Percentiles rank a stretch among this genome's conserved stretches.
These are phyloP conservation scores for Lacerta bilineata DNA, from an alignment of 2,797 vertebrate genomes.

Conservation along the genomic window DNA sequence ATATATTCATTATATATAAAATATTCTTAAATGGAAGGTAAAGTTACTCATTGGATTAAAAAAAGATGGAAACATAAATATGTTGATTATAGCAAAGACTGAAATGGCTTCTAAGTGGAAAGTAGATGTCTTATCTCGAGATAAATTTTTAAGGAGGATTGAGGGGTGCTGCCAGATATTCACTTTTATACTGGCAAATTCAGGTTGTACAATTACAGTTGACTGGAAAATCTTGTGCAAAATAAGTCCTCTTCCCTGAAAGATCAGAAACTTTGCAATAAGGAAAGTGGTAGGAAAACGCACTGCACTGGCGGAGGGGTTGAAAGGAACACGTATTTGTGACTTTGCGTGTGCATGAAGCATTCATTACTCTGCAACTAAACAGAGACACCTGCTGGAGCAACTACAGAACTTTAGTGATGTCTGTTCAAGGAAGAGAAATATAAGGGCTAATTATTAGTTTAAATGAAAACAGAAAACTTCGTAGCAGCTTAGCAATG, in stretches of 20 bases:
- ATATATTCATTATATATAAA: not conserved
- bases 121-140: not conserved
- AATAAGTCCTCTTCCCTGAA: too few relatives aligned
- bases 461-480: not conserved
- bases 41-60: not conserved
- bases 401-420: conserved; percentile 33
- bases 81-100: not conserved
- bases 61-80: not conserved
- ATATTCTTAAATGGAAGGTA: not conserved
- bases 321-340: conserved; percentile 16
- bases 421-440: conserved; percentile 18
- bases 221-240: too few relatives aligned
- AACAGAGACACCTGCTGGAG: conserved; percentile 48
- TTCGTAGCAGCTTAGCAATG: not conserved
- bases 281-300: not conserved
- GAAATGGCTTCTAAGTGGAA: not conserved
- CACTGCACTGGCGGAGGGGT: not conserved
- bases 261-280: too few relatives aligned
- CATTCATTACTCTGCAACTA: conserved; percentile 27
- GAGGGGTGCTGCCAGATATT: too few relatives aligned
- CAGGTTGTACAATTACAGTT: too few relatives aligned
- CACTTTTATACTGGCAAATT: too few relatives aligned
- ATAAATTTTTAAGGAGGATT: not conserved
- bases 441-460: not conserved
- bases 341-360: not conserved